phyloP scores from a whole-genome alignment of 2,797 vertebrate genomes.

The Propithecus perrieri region DNA sequence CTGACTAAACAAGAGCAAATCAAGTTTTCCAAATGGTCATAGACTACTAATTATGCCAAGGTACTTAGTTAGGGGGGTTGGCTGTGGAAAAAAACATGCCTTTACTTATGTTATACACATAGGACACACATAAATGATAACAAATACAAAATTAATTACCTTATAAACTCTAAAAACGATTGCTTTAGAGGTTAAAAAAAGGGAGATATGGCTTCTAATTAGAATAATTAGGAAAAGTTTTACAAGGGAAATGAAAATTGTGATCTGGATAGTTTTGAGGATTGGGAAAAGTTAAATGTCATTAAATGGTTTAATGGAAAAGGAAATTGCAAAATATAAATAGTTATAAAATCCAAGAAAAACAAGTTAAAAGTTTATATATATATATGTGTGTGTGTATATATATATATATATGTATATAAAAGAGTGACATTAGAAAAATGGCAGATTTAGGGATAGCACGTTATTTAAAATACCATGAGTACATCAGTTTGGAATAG shows the following conservation, averaged over 20 bases:
- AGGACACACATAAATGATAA: neutral
- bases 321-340: neutral
- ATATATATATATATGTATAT: neutral
- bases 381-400: neutral
- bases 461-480: constrained; percentile 43
- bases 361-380: neutral
- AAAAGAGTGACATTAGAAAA: neutral
- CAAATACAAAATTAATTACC: neutral
- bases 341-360: neutral
- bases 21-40: neutral
- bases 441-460: constrained; percentile 4
- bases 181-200: neutral
- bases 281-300: neutral
- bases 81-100: no score
- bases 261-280: neutral
- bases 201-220: neutral
- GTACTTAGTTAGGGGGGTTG: neutral
- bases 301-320: neutral
- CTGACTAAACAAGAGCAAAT: neutral
- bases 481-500: neutral
- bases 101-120: neutral
- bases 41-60: neutral
- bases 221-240: neutral
- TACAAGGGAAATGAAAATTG: neutral
- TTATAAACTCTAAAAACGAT: neutral